These are phyloP conservation scores for Salmo trutta DNA, from an alignment of 2,797 vertebrate species.

Conservation along the genomic window DNA sequence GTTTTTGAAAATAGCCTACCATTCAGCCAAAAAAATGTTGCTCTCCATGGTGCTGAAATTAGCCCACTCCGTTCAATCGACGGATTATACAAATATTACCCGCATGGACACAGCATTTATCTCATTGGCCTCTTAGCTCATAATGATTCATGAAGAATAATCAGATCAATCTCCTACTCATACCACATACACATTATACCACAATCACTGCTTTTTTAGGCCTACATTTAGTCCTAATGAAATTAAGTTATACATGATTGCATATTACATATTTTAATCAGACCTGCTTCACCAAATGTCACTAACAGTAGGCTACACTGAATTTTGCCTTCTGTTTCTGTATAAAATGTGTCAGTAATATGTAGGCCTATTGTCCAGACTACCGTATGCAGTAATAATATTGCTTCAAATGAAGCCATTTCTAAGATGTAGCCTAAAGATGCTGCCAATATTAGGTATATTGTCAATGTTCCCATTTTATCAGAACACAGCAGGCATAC, in stretches of 20 bases:
- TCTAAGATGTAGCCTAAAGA: not conserved
- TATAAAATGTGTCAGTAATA: not conserved
- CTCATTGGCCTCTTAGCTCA: too few species aligned
- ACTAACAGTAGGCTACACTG: not conserved
- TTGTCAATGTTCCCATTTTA: not conserved
- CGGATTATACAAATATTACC: too few species aligned
- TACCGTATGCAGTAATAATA: not conserved
- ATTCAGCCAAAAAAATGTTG: conserved; percentile 21
- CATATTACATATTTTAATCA: too few species aligned
- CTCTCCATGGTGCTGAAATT: conserved; percentile 79
- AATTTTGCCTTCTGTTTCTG: not conserved
- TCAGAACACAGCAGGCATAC: not conserved
- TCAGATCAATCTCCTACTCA: not conserved
- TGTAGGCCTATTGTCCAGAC: conserved; percentile 5
- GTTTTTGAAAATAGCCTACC: not conserved
- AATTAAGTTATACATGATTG: too few species aligned
- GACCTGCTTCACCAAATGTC: not conserved
- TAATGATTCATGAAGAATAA: not conserved
- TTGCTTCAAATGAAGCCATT: too few species aligned
- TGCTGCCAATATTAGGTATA: not conserved
- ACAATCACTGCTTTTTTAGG: not conserved
- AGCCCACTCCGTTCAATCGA: not conserved
- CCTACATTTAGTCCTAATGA: not conserved
- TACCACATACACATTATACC: not conserved
- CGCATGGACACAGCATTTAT: too few species aligned